Percentiles rank a stretch among this genome's conserved stretches.
Conservation (phyloP, 2,113 vertebrate genomes). For the Excalfactoria chinensis region DNA sequence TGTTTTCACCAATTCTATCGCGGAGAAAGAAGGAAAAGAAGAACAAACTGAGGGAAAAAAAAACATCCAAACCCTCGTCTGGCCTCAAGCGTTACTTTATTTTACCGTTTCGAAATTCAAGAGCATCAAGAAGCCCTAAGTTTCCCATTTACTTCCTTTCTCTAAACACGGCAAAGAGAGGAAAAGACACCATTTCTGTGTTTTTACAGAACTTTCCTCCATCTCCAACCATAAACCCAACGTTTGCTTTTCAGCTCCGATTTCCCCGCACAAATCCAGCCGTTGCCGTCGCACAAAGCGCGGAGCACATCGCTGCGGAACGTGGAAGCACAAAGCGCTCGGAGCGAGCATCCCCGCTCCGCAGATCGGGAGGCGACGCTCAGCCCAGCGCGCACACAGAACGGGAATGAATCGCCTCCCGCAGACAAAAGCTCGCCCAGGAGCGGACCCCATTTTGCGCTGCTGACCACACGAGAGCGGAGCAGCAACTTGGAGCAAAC, state of each 20-base stretch:
- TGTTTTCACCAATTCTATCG: background rate
- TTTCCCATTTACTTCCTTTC: background rate
- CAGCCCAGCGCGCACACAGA: accelerated
- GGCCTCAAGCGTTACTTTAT: background rate
- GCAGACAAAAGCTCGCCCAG: background rate
- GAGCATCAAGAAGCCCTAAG: background rate
- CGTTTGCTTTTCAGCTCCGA: accelerated
- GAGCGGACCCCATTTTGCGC: background rate
- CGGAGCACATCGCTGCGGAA: background rate
- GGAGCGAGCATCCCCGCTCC: background rate
- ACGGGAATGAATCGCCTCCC: background rate
- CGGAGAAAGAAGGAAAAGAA: accelerated
- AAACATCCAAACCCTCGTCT: background rate
- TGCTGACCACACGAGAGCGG: background rate
- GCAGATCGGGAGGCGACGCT: background rate
- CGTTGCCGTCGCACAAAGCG: background rate
- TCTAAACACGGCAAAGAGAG: background rate
- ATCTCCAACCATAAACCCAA: accelerated
- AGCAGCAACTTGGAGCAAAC: background rate
- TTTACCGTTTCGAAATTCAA: background rate
- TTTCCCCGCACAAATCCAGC: background rate
- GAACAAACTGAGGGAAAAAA: background rate
- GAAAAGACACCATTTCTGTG: background rate
- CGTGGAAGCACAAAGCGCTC: background rate
- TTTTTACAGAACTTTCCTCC: background rate